Evolutionary conservation across 1,140 invertebrate genomes (phyloP).

Genomic region (Spodoptera litura): DNA sequence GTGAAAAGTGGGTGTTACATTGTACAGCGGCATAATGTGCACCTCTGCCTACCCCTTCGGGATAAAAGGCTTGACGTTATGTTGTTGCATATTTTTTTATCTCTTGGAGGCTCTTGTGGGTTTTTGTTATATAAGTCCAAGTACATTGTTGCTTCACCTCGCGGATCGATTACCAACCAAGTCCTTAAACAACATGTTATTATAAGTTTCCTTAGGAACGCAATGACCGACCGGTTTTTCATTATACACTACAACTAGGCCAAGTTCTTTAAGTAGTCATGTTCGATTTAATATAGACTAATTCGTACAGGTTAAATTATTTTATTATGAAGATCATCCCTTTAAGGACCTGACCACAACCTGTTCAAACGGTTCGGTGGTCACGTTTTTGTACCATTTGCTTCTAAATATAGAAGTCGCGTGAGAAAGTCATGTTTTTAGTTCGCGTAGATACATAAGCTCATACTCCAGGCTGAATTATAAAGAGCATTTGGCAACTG

Average conservation of each 20-base stretch:
- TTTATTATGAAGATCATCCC: not conserved
- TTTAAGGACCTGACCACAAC: not conserved
- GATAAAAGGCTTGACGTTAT: no score
- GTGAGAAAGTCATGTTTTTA: constrained; percentile 40
- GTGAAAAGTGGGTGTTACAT: no score
- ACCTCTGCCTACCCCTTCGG: no score
- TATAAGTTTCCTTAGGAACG: constrained; percentile 10
- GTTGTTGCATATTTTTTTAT: no score
- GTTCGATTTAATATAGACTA: not conserved
- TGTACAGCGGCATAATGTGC: no score
- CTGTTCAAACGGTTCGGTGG: not conserved
- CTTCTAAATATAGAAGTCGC: constrained; percentile 23
- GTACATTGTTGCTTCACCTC: constrained; percentile 4
- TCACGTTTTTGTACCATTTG: constrained; percentile 9
- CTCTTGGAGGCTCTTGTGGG: not conserved
- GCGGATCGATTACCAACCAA: constrained; percentile 1
- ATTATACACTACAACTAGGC: constrained; percentile 1
- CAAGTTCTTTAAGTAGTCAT: constrained; percentile 11
- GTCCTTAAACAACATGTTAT: constrained; percentile 11
- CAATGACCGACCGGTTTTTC: constrained; percentile 7
- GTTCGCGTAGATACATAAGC: not conserved
- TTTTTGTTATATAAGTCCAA: not conserved
- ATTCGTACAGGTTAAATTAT: not conserved
- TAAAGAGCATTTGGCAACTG: constrained; percentile 9
- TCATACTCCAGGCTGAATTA: constrained; percentile 26